A percentile compares a stretch with the other conserved stretches of the same genome.
Conservation (phyloP, 2,797 vertebrate species). For the Cephalopachus bancanus region DNA sequence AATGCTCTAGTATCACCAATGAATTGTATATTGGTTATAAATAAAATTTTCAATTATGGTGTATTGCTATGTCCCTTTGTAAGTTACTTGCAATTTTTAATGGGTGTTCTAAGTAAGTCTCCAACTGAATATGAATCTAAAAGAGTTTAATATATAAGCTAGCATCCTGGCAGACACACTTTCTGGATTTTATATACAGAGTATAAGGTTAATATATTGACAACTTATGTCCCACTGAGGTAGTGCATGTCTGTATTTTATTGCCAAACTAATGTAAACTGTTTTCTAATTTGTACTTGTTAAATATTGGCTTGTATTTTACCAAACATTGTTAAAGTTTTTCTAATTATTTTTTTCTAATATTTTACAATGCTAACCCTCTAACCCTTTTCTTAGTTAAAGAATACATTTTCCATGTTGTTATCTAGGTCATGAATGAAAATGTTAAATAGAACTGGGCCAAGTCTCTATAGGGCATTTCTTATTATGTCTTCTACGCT, state of each 20-base stretch:
- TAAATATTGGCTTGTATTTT: neutral
- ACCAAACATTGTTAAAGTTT: neutral
- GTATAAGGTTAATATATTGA: neutral
- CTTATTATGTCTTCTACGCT: constrained; percentile 70
- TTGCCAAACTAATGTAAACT: neutral
- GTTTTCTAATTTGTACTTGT: constrained; percentile 16
- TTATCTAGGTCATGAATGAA: constrained; percentile 72
- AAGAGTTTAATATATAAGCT: neutral
- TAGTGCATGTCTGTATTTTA: neutral
- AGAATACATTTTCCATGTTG: constrained; percentile 22
- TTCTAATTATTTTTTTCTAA: neutral
- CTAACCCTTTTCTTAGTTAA: constrained; percentile 22
- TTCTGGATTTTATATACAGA: constrained; percentile 1
- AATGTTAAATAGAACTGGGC: constrained; percentile 68
- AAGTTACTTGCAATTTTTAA: neutral
- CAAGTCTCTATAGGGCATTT: constrained; percentile 58
- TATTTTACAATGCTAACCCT: neutral
- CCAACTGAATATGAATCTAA: neutral
- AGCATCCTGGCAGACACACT: neutral
- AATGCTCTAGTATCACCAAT: neutral
- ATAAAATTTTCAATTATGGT: neutral
- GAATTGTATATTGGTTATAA: neutral
- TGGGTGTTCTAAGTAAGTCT: neutral
- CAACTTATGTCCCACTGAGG: neutral
- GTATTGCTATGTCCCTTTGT: neutral